phyloP scores from a whole-genome alignment of 1,140 invertebrate species.

The Aporrectodea caliginosa region DNA sequence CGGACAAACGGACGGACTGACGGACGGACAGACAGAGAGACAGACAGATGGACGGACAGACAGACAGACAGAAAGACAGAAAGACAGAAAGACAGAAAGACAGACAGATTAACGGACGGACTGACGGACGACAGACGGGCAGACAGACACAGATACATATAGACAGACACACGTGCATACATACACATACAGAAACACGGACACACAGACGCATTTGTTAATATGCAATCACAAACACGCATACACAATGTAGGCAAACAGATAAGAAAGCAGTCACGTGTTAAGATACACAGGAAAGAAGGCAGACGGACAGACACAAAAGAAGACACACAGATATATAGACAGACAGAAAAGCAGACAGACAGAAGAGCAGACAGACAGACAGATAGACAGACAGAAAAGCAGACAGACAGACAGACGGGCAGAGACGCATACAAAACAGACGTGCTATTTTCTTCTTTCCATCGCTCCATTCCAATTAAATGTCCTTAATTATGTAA shows the following conservation, averaged over 20 bases:
- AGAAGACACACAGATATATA: neutral
- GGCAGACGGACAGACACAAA: neutral
- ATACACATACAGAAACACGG: neutral
- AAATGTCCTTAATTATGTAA: no score
- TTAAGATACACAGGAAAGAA: neutral
- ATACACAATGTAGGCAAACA: no score
- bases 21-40: no score
- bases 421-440: no score
- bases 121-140: neutral
- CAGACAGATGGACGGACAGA: neutral
- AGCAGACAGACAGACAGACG: no score
- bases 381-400: no score
- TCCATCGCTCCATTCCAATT: no score
- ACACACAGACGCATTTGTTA: neutral
- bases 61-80: neutral
- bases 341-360: neutral
- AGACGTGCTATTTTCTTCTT: no score
- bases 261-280: no score
- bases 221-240: no score
- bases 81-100: neutral
- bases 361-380: neutral
- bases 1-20: no score
- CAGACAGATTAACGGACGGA: neutral
- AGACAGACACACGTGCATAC: neutral
- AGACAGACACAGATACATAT: neutral